A percentile compares a stretch with the other conserved stretches of the same genome.
Conservation (phyloP, 2,113 vertebrate genomes). For the Spea bombifrons region DNA sequence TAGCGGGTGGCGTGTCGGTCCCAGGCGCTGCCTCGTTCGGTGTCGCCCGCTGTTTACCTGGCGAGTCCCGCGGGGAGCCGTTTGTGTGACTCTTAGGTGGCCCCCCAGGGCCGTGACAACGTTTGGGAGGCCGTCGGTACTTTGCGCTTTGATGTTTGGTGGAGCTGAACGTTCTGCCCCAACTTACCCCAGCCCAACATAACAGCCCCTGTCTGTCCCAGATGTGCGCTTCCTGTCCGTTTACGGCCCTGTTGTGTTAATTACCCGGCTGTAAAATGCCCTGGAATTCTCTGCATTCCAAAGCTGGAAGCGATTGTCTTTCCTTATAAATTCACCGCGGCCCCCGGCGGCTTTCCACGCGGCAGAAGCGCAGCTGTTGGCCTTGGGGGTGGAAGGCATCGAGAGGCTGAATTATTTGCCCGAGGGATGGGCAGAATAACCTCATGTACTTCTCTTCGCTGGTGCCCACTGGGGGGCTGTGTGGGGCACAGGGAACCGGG, state of each 20-base stretch:
- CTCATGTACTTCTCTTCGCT: too few species aligned
- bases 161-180: constrained; percentile 83
- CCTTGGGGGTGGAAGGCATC: too few species aligned
- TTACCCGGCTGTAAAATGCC: too few species aligned
- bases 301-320: background rate
- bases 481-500: too few species aligned
- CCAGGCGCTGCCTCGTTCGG: background rate
- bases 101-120: constrained; percentile 66
- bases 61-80: constrained; percentile 63
- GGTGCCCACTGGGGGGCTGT: too few species aligned
- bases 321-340: background rate
- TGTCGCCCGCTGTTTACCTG: constrained; percentile 55
- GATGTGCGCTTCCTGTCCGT: too few species aligned
- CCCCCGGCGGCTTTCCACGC: background rate
- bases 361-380: too few species aligned
- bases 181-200: constrained; percentile 5
- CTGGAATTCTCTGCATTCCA: too few species aligned
- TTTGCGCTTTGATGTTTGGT: constrained; percentile 90
- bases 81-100: constrained; percentile 58
- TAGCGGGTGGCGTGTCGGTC: background rate
- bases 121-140: constrained; percentile 88
- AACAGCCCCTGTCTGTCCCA: background rate
- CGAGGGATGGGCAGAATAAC: too few species aligned
- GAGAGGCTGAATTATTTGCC: too few species aligned
- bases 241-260: too few species aligned